Conservation (phyloP, 2,113 vertebrate species). For the Macquaria australasica region DNA sequence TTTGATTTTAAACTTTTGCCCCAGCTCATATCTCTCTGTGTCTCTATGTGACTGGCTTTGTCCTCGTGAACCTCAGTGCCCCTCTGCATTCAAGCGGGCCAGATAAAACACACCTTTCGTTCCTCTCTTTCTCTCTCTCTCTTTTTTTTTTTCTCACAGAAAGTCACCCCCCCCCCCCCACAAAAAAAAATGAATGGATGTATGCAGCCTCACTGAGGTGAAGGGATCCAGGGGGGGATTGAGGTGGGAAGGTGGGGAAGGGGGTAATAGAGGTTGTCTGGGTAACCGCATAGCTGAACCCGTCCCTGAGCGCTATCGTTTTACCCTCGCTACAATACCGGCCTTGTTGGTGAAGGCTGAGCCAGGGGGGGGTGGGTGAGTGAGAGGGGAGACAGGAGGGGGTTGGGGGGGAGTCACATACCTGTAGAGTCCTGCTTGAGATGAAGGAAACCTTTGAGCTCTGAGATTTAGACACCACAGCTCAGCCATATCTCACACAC, state of each 20-base stretch:
- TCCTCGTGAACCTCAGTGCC: slow-evolving; percentile 44
- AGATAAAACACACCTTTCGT: slow-evolving; percentile 53
- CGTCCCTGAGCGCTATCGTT: slow-evolving; percentile 78
- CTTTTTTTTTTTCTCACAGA: slow-evolving; percentile 40
- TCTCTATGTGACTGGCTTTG: slow-evolving; percentile 46
- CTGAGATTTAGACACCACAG: slow-evolving; percentile 42
- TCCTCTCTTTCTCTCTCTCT: slow-evolving; percentile 23
- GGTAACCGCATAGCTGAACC: slow-evolving; percentile 80
- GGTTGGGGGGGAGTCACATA: slow-evolving; percentile 62
- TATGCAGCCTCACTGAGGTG: slow-evolving; percentile 65
- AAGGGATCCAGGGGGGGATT: slow-evolving; percentile 30
- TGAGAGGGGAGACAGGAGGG: neutral
- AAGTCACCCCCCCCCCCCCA: slow-evolving; percentile 1
- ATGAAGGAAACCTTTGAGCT: slow-evolving; percentile 83
- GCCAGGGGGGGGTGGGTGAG: slow-evolving; percentile 8
- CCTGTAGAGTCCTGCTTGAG: slow-evolving; percentile 74
- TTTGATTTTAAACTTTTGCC: too few species aligned
- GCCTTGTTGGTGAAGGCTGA: slow-evolving; percentile 79
- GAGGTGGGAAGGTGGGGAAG: slow-evolving; percentile 45
- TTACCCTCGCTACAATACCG: slow-evolving; percentile 80
- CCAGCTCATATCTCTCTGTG: slow-evolving; percentile 30
- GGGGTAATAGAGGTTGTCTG: slow-evolving; percentile 67
- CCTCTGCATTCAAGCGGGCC: slow-evolving; percentile 31
- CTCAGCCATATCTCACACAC: slow-evolving; percentile 50
- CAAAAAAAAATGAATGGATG: slow-evolving; percentile 52